Evolutionary conservation across 1,140 invertebrate genomes (phyloP).

Genomic region (Philotrypesis tridentata): DNA sequence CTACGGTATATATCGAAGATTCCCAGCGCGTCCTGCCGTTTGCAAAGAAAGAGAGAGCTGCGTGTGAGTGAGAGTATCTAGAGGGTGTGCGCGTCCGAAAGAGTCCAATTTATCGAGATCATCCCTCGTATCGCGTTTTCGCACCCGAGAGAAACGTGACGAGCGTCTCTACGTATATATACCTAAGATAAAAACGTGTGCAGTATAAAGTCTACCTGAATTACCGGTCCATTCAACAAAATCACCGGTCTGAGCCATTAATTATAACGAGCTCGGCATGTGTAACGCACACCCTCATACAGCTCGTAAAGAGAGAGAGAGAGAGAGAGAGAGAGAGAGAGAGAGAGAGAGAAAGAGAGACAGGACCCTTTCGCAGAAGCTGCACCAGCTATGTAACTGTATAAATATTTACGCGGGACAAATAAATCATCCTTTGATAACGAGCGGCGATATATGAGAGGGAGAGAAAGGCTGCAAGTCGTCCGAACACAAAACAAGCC

Average conservation of each 20-base stretch:
- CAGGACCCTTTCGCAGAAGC: background rate
- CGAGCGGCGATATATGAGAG: background rate
- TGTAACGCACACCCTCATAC: too few relatives aligned
- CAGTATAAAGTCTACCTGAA: slow-evolving; percentile 3
- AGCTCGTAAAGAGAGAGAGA: background rate
- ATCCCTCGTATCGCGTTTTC: slow-evolving; percentile 43
- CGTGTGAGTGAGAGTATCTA: background rate
- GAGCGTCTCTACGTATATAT: background rate
- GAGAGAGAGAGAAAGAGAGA: background rate
- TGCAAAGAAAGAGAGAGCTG: too few relatives aligned
- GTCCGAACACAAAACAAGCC: slow-evolving; percentile 27
- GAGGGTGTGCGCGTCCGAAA: background rate
- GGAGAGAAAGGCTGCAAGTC: background rate
- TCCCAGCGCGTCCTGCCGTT: slow-evolving; percentile 12
- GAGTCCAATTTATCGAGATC: slow-evolving; percentile 48
- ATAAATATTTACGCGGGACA: slow-evolving; percentile 42
- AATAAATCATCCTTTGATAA: slow-evolving; percentile 51
- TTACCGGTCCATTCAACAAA: slow-evolving; percentile 23
- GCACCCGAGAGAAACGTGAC: slow-evolving; percentile 30
- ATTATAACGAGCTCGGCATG: slow-evolving; percentile 26
- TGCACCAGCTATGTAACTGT: background rate
- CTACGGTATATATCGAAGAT: slow-evolving; percentile 29
- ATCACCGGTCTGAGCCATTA: slow-evolving; percentile 31
- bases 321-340: background rate
- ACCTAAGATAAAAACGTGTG: background rate